These are phyloP conservation scores for Monopis laevigella DNA, from an alignment of 2,888 invertebrate species.

Conservation along the genomic window DNA sequence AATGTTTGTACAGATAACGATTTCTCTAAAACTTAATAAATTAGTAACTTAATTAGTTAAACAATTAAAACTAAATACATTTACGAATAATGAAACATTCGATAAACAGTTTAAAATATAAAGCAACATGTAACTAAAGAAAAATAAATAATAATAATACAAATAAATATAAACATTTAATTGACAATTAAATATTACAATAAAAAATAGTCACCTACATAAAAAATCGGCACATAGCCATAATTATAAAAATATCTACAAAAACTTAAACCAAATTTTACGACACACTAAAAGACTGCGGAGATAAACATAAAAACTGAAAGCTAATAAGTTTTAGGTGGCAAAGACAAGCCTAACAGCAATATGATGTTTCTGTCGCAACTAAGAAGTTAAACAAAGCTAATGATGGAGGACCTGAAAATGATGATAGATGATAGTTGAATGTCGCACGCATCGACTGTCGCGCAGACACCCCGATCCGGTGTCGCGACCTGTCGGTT, in stretches of 20 bases:
- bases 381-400: slow-evolving; percentile 45
- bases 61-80: no score
- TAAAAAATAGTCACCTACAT: background rate
- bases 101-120: no score
- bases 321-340: slow-evolving; percentile 3
- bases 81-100: no score
- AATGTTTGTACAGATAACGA: no score
- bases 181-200: background rate
- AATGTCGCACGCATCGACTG: slow-evolving; percentile 43
- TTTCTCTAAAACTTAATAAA: no score
- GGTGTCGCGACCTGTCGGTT: background rate
- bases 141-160: no score
- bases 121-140: no score
- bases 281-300: no score
- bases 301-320: slow-evolving; percentile 5
- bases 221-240: background rate
- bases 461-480: slow-evolving; percentile 3
- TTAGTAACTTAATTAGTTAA: no score
- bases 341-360: slow-evolving; percentile 39
- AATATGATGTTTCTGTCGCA: slow-evolving; percentile 56
- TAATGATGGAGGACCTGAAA: slow-evolving; percentile 56
- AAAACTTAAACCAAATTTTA: no score
- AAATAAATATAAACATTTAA: no score
- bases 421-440: slow-evolving; percentile 62
- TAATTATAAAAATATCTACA: background rate